Conservation (phyloP, 2,113 vertebrate species). For the Hydropotes inermis region DNA sequence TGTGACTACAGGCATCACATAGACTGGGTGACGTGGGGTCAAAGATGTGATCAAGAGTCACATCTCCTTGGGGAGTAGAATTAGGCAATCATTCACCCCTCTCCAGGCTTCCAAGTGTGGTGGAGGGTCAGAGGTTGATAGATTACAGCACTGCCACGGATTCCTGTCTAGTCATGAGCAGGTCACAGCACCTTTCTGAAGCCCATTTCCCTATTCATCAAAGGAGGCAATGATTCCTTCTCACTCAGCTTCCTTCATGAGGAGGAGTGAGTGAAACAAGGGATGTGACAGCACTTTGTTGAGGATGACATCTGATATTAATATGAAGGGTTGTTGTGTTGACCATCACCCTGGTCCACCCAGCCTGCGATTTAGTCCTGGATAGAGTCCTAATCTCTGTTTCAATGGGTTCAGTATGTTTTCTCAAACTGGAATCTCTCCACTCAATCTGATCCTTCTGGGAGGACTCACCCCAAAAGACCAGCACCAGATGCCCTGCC, state of each 20-base stretch:
- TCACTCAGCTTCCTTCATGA: neutral
- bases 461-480: neutral
- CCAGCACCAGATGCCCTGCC: neutral
- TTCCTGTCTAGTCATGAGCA: neutral
- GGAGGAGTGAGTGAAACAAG: neutral
- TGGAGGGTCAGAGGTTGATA: neutral
- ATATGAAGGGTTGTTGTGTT: neutral
- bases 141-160: neutral
- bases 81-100: neutral
- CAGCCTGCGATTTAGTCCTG: neutral
- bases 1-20: neutral
- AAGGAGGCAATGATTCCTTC: neutral
- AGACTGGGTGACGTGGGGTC: neutral
- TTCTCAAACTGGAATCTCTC: neutral
- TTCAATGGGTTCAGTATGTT: neutral
- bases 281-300: neutral
- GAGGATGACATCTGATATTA: neutral
- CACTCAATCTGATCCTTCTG: neutral
- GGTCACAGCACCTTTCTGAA: neutral
- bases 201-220: neutral
- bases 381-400: neutral
- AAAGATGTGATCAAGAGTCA: neutral
- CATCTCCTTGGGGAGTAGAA: neutral
- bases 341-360: no score
- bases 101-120: neutral